Percentiles rank a stretch among this genome's conserved stretches.
Evolutionary conservation across 2,888 invertebrate species (phyloP).

Genomic region (Entomobrya multifasciata): DNA sequence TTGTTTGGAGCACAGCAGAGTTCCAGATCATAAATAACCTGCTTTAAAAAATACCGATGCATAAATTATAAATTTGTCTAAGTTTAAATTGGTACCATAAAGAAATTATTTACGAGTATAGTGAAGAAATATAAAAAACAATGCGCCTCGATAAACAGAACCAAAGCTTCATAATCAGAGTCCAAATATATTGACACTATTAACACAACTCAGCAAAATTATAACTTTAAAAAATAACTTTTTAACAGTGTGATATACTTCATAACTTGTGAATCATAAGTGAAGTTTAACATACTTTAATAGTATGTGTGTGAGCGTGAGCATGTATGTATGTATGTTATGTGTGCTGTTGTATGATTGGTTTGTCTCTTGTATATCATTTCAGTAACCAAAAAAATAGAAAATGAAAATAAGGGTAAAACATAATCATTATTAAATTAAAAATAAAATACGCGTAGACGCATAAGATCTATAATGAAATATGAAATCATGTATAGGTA

Average conservation of each 20-base stretch:
- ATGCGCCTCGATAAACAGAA: slow-evolving; percentile 31
- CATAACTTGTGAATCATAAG: slow-evolving; percentile 20
- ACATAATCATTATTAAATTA: slow-evolving; percentile 23
- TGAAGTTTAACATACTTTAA: slow-evolving; percentile 29
- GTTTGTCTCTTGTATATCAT: background rate
- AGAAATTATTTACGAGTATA: too few relatives aligned
- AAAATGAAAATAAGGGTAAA: slow-evolving; percentile 43
- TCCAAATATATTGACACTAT: slow-evolving; percentile 43
- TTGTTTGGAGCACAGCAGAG: too few relatives aligned
- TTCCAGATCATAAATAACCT: too few relatives aligned
- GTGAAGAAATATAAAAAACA: background rate
- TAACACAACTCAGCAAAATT: slow-evolving; percentile 33
- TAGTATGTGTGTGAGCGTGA: background rate
- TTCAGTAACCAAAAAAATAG: slow-evolving; percentile 33
- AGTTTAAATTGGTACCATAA: background rate
- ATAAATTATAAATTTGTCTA: too few relatives aligned
- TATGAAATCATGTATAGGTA: too few relatives aligned
- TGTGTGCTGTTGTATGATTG: too few relatives aligned
- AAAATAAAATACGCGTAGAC: too few relatives aligned
- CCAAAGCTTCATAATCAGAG: slow-evolving; percentile 54
- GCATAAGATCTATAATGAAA: too few relatives aligned
- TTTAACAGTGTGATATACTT: slow-evolving; percentile 39
- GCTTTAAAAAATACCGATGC: too few relatives aligned
- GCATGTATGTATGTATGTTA: background rate
- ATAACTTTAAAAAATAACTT: slow-evolving; percentile 18